These are phyloP conservation scores for Tryphoninae sp. DNA, from an alignment of 2,888 invertebrate species.

Conservation along the genomic window DNA sequence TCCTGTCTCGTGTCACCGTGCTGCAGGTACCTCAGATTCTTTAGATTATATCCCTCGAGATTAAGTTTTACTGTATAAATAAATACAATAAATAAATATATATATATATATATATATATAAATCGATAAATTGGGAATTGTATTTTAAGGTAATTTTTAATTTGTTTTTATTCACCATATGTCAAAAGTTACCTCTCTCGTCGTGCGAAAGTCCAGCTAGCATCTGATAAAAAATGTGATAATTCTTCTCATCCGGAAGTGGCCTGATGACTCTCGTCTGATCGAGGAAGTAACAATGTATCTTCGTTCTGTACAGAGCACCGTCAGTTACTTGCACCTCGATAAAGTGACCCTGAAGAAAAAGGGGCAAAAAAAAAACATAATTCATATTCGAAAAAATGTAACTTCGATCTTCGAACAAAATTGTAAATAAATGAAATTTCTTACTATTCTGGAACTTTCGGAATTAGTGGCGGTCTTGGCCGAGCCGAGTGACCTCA, in stretches of 20 bases:
- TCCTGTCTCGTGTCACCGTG: conserved; percentile 88
- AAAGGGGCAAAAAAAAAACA: conserved; percentile 22
- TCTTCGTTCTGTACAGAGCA: conserved; percentile 96
- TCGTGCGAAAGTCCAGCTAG: conserved; percentile 93
- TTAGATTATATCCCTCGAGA: conserved; percentile 91
- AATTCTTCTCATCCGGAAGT: conserved; percentile 94
- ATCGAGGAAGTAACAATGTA: conserved; percentile 97
- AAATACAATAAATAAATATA: background rate
- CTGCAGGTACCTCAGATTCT: conserved; percentile 91
- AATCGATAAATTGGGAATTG: background rate
- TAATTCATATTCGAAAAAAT: background rate
- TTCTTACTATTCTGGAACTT: conserved; percentile 94
- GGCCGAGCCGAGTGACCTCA: conserved; percentile 94
- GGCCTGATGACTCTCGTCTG: conserved; percentile 95
- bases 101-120: background rate
- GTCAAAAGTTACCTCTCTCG: conserved; percentile 85
- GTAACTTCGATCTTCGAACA: background rate
- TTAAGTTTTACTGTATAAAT: conserved; percentile 87
- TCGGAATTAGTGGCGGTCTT: conserved; percentile 95
- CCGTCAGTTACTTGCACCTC: conserved; percentile 98
- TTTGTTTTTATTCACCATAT: background rate
- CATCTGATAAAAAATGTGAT: conserved; percentile 98
- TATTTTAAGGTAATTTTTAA: background rate
- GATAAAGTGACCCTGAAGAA: conserved; percentile 93
- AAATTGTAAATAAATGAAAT: background rate